Conservation (phyloP, 2,888 invertebrate species). For the Zaprionus obscuricornis region DNA sequence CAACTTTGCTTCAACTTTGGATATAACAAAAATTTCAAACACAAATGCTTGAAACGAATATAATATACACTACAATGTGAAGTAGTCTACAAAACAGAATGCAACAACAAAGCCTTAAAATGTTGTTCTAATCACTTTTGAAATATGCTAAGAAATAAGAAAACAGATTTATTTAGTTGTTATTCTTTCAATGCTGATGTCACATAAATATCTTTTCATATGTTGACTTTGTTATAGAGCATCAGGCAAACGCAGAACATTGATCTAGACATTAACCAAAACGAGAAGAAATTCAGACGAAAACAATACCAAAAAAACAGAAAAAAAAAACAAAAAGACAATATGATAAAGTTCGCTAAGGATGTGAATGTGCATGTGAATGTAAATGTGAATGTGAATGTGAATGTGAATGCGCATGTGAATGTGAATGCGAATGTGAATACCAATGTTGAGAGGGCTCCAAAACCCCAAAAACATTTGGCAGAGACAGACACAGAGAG, state of each 20-base stretch:
- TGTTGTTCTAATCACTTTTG: too few species aligned
- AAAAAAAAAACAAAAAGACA: conserved; percentile 42
- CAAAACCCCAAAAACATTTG: conserved; percentile 34
- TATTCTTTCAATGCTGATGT: too few species aligned
- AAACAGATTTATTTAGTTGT: too few species aligned
- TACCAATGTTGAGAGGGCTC: conserved; percentile 14
- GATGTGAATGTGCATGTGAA: conserved; percentile 25
- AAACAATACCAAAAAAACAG: not conserved
- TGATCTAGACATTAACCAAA: conserved; percentile 49
- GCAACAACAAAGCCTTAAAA: conserved; percentile 11
- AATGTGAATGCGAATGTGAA: conserved; percentile 25
- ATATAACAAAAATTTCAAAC: conserved; percentile 60
- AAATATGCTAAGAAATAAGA: too few species aligned
- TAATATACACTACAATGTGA: not conserved
- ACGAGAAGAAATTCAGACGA: conserved; percentile 10
- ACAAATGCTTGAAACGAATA: conserved; percentile 26
- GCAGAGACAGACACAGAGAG: too few species aligned
- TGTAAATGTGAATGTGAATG: conserved; percentile 24
- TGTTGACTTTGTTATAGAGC: conserved; percentile 23
- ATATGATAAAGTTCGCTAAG: conserved; percentile 53
- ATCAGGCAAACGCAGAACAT: conserved; percentile 32
- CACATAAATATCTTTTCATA: too few species aligned
- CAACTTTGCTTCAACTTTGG: conserved; percentile 51
- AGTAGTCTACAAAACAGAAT: too few species aligned
- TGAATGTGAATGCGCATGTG: conserved; percentile 25